Percentiles rank a stretch among this genome's conserved stretches.
Conservation (phyloP, 2,113 vertebrate genomes). For the Apistogramma diplotaenia region DNA sequence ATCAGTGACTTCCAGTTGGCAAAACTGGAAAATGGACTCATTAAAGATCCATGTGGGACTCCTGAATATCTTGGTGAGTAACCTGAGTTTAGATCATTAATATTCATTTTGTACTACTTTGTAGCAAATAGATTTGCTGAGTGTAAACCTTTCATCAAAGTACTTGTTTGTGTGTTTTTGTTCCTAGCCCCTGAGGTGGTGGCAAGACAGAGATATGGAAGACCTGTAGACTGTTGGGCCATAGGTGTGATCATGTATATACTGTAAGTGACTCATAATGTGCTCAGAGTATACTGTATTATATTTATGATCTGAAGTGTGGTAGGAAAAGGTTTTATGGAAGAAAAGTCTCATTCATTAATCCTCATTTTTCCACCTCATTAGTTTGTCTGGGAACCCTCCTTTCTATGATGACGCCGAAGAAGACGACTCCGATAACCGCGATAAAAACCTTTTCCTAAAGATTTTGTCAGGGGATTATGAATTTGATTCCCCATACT, state of each 20-base stretch:
- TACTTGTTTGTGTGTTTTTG: neutral
- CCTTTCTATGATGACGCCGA: constrained; percentile 96
- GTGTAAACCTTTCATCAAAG: neutral
- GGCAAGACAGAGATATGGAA: constrained; percentile 91
- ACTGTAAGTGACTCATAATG: constrained; percentile 81
- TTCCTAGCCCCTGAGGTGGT: constrained; percentile 92
- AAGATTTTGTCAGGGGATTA: constrained; percentile 97
- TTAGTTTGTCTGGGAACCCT: constrained; percentile 94
- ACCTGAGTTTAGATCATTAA: neutral
- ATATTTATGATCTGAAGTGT: neutral
- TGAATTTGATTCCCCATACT: constrained; percentile 96
- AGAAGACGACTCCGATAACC: constrained; percentile 92
- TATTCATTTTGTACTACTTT: neutral
- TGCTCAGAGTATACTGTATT: neutral
- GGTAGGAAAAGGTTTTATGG: neutral
- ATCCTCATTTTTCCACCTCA: neutral
- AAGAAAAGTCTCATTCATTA: neutral
- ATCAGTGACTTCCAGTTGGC: constrained; percentile 99
- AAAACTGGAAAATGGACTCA: constrained; percentile 94
- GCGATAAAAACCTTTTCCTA: constrained; percentile 95
- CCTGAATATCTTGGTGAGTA: constrained; percentile 89
- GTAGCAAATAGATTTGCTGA: neutral
- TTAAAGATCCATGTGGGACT: constrained; percentile 97
- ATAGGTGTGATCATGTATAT: constrained; percentile 99
- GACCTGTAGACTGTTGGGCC: constrained; percentile 97